Percentiles rank a stretch among this genome's conserved stretches.
Evolutionary conservation across 2,113 vertebrate genomes (phyloP).

Genomic region (Oncorhynchus kisutch): DNA sequence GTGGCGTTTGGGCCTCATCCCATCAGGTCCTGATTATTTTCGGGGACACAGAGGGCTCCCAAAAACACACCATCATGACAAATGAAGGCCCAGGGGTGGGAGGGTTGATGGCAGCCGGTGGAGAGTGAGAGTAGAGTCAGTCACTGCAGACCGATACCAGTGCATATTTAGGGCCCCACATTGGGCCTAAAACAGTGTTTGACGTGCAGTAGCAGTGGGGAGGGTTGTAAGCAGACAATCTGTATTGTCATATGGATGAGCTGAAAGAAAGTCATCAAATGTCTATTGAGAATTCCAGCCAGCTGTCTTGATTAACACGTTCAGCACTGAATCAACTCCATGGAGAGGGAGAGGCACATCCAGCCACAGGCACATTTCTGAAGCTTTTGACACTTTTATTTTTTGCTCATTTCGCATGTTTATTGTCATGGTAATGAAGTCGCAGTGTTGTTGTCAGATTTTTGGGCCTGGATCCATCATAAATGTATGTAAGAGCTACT

Average conservation of each 20-base stretch:
- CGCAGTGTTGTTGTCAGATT: constrained; percentile 59
- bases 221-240: too few species aligned
- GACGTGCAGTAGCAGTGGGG: too few species aligned
- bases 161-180: too few species aligned
- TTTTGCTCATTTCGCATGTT: constrained; percentile 66
- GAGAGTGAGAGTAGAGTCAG: too few species aligned
- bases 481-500: constrained; percentile 67
- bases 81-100: constrained; percentile 51
- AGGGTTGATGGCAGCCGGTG: too few species aligned
- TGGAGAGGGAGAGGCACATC: neutral
- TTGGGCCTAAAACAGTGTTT: too few species aligned
- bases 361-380: constrained; percentile 52
- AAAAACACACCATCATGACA: constrained; percentile 59
- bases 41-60: constrained; percentile 53
- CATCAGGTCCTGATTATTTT: constrained; percentile 67
- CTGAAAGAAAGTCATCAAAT: constrained; percentile 25
- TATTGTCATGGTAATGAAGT: constrained; percentile 74
- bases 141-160: too few species aligned
- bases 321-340: constrained; percentile 38
- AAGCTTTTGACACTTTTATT: constrained; percentile 60
- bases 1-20: constrained; percentile 68
- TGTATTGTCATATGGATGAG: too few species aligned
- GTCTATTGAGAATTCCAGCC: constrained; percentile 44
- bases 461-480: constrained; percentile 61
- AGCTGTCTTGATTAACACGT: constrained; percentile 62